Conservation (phyloP, 2,113 vertebrate genomes). For the Tetraodon nigroviridis region DNA sequence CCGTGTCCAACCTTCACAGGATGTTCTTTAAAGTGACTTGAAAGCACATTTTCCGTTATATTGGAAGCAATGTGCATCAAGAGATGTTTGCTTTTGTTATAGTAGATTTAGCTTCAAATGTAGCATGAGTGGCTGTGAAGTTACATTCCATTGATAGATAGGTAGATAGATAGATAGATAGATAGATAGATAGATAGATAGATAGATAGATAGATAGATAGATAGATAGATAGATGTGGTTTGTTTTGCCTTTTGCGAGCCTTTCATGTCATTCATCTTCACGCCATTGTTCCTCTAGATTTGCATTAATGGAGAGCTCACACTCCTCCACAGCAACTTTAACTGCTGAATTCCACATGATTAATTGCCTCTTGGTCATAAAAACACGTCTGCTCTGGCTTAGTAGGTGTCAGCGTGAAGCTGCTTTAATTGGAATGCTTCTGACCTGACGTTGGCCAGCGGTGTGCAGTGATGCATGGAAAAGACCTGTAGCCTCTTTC, state of each 20-base stretch:
- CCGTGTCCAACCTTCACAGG: not conserved
- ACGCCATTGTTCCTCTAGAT: no score
- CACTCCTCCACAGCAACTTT: not conserved
- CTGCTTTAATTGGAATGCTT: slow-evolving; percentile 39
- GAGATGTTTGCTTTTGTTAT: not conserved
- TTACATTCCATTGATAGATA: no score
- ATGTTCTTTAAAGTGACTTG: not conserved
- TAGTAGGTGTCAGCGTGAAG: slow-evolving; percentile 19
- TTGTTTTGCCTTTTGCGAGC: no score
- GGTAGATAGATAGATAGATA: no score
- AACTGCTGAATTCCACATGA: slow-evolving; percentile 5
- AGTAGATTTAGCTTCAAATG: not conserved
- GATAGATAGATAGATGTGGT: no score
- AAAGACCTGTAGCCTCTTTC: not conserved
- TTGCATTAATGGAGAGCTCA: not conserved
- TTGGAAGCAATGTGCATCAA: not conserved
- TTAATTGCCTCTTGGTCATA: slow-evolving; percentile 24
- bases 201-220: no score
- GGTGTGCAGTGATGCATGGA: slow-evolving; percentile 32
- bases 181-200: no score
- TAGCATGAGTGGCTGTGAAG: not conserved
- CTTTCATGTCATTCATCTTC: no score
- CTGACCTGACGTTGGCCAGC: slow-evolving; percentile 31
- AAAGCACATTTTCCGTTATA: no score
- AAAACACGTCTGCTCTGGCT: slow-evolving; percentile 22